Percentiles rank a stretch among this genome's conserved stretches.
phyloP scores from a whole-genome alignment of 2,113 vertebrate genomes.

The Sinocyclocheilus anshuiensis region DNA sequence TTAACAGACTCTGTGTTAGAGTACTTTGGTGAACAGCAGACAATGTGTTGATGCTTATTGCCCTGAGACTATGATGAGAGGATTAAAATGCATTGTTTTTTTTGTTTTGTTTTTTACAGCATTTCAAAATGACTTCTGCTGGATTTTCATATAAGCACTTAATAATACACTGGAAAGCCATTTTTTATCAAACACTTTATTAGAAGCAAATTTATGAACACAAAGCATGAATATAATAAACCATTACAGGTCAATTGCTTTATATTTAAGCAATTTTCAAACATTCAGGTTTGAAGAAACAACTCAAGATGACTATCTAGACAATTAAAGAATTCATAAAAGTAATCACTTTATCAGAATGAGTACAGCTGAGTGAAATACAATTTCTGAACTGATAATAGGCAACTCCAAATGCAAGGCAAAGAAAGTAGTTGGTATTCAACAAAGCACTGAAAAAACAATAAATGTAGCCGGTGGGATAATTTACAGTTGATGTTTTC shows the following conservation, averaged over 20 bases:
- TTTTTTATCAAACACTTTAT: slow-evolving; percentile 12
- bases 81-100: slow-evolving; percentile 13
- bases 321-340: slow-evolving; percentile 25
- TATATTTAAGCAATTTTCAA: slow-evolving; percentile 28
- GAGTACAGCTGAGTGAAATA: slow-evolving; percentile 26
- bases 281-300: slow-evolving; percentile 16
- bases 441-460: slow-evolving; percentile 33
- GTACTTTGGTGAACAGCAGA: not conserved
- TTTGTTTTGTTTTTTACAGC: not conserved
- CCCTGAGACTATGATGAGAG: slow-evolving; percentile 36
- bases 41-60: slow-evolving; percentile 23
- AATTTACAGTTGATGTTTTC: slow-evolving; percentile 21
- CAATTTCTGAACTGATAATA: slow-evolving; percentile 29
- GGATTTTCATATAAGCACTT: slow-evolving; percentile 22
- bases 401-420: slow-evolving; percentile 4
- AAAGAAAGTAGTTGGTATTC: slow-evolving; percentile 46
- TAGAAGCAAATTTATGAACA: slow-evolving; percentile 27
- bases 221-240: slow-evolving; percentile 37
- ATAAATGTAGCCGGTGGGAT: slow-evolving; percentile 35
- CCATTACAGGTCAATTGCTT: slow-evolving; percentile 1
- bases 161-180: slow-evolving; percentile 7
- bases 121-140: slow-evolving; percentile 11
- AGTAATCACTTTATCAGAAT: slow-evolving; percentile 35
- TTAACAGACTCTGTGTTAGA: slow-evolving; percentile 12
- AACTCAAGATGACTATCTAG: not conserved